Base-by-base conservation (phyloP, 2,113 vertebrate species). In the Eonycteris spelaea region DNA sequence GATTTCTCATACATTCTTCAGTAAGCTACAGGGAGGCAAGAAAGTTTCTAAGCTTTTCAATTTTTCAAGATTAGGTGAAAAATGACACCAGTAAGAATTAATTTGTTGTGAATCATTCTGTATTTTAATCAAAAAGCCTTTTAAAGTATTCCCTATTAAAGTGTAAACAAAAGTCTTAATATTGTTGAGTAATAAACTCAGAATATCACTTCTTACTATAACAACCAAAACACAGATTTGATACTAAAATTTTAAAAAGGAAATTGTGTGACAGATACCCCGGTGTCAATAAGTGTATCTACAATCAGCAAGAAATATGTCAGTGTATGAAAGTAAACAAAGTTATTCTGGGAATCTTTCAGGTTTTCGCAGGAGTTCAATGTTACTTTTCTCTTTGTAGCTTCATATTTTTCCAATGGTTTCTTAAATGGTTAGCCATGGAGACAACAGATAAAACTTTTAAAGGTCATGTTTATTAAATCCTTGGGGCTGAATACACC, bases 401-500 rank as follows among this genome's bases (percentile, higher is more conserved):
- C 48, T 83, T 89, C 71, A 24, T n/a, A 75, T 86, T 90, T 86
- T 95, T 82, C 38, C 68, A 96, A 9, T 65, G 38, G 30, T 75
- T 70, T 95, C 51, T 91, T 92, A 82, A 73, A 67, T 73, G 55
- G n/a, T 24, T 94, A 88, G 43, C 61, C 43, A 71, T 28, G 12
- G 21, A 94, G 18, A 79, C 26, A 86, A 78, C 15, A 96, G 33
- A 78, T 59, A 90, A 97, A 90, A 92, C 21, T 53, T 79, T 67
- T 74, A 63, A 95, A 86, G 70, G 68, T 73, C 16, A 30, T 33
- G 57, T 86, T 92, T 74, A 90, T 48, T 48, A 87, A 43, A 35
- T 93, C 91, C 51, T 55, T 70, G n/a, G 35, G 77, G 78, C 55
- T 94, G 89, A 96, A 65, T 68, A 75, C 73, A 95, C 65, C n/a